phyloP scores from a whole-genome alignment of 2,113 vertebrate species.

The Glaucomys volans region DNA sequence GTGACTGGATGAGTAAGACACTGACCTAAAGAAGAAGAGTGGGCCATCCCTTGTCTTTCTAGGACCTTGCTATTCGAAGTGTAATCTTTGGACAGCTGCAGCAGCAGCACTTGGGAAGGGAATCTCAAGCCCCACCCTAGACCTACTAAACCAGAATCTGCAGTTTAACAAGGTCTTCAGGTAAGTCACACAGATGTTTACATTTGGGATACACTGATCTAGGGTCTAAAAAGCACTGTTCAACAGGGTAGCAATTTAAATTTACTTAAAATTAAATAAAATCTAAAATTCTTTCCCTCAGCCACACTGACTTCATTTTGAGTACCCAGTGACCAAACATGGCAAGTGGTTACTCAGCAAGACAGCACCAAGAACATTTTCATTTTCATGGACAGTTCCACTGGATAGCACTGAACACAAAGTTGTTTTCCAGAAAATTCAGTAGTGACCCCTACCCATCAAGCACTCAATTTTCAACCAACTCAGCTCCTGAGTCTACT shows the following conservation, averaged over 20 bases:
- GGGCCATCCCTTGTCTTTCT: background rate
- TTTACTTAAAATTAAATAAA: conserved; percentile 31
- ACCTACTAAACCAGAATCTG: conserved; percentile 12
- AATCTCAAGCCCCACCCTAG: background rate
- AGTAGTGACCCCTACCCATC: background rate
- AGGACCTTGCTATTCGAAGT: background rate
- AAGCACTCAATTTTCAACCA: background rate
- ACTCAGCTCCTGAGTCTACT: background rate
- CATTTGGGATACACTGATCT: background rate
- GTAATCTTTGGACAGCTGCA: background rate
- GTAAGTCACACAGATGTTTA: background rate
- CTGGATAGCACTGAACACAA: background rate
- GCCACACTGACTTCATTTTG: background rate
- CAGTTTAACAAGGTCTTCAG: background rate
- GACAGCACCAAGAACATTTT: background rate
- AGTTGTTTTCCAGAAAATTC: background rate
- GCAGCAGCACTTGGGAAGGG: background rate
- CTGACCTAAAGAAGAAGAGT: background rate
- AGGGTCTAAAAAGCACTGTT: background rate
- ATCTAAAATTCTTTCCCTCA: conserved; percentile 21
- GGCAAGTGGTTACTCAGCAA: background rate
- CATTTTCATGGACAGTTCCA: background rate
- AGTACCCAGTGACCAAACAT: background rate
- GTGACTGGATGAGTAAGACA: background rate
- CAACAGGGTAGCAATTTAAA: background rate